Evolutionary conservation across 1,140 invertebrate species (phyloP).

Genomic region (Olivierus martensii): DNA sequence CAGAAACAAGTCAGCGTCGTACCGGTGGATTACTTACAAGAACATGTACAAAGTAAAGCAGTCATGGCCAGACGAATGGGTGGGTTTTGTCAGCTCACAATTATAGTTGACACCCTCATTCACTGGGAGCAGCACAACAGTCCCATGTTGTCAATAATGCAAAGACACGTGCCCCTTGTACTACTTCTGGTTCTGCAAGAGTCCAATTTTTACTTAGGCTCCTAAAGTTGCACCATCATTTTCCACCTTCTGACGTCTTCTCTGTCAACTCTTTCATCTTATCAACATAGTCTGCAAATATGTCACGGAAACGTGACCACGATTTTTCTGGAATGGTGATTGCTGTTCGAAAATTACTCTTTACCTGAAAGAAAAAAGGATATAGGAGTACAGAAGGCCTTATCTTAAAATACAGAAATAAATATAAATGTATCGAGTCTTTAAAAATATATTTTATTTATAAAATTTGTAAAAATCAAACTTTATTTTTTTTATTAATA

Average conservation of each 20-base stretch:
- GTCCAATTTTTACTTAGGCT: slow-evolving; percentile 14
- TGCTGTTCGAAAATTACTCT: slow-evolving; percentile 92
- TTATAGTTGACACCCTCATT: no score
- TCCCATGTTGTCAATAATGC: no score
- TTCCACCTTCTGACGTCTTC: slow-evolving; percentile 19
- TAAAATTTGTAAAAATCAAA: no score
- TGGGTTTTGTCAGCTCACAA: no score
- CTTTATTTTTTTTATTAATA: no score
- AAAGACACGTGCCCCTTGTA: no score
- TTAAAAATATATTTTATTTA: slow-evolving; percentile 2
- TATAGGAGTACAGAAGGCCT: slow-evolving; percentile 1
- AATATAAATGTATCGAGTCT: not conserved
- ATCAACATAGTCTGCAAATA: slow-evolving; percentile 87
- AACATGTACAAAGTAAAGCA: no score
- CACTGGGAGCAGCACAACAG: no score
- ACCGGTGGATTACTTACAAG: no score
- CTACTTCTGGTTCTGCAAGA: no score
- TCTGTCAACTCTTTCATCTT: slow-evolving; percentile 56
- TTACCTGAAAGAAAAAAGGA: slow-evolving; percentile 50
- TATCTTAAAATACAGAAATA: slow-evolving; percentile 1
- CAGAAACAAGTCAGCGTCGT: no score
- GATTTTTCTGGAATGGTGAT: slow-evolving; percentile 97
- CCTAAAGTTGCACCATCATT: slow-evolving; percentile 17
- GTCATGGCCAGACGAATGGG: no score
- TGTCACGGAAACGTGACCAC: slow-evolving; percentile 90